Conservation (phyloP, 2,888 invertebrate genomes). For the Conistra vaccinii region DNA sequence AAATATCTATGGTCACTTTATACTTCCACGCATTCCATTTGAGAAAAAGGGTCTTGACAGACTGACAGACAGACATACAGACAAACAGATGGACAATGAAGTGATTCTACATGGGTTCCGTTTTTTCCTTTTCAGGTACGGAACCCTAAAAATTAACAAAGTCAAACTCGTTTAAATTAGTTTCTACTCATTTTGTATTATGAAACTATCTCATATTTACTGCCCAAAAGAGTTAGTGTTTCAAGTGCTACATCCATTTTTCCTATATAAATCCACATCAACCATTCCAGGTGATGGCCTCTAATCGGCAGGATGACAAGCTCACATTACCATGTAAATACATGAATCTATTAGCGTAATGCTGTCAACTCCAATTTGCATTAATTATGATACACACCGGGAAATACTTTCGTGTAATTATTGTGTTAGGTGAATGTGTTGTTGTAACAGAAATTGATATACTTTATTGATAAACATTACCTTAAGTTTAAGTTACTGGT, state of each 20-base stretch:
- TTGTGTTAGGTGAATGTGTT: not conserved
- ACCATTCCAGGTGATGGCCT: conserved; percentile 1
- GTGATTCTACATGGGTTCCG: no score
- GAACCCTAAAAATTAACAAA: no score
- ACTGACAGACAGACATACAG: no score
- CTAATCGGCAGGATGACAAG: conserved; percentile 32
- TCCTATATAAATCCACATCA: not conserved
- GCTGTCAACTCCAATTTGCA: conserved; percentile 53
- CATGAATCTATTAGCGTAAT: conserved; percentile 50
- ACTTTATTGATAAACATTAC: no score
- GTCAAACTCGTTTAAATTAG: no score
- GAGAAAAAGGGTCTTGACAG: no score
- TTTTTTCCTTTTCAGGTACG: no score
- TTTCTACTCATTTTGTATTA: not conserved
- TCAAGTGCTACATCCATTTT: not conserved
- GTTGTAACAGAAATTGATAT: not conserved
- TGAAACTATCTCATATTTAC: not conserved
- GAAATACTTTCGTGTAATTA: conserved; percentile 44
- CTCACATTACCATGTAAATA: conserved; percentile 60
- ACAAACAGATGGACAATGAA: no score
- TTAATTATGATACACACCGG: conserved; percentile 43
- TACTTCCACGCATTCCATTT: no score
- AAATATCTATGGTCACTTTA: no score
- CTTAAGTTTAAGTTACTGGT: not conserved
- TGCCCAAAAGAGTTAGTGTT: not conserved